Percentiles rank a stretch among this genome's conserved stretches.
Evolutionary conservation across 1,140 invertebrate species (phyloP).

Genomic region (Pygmarrhopalites habei): DNA sequence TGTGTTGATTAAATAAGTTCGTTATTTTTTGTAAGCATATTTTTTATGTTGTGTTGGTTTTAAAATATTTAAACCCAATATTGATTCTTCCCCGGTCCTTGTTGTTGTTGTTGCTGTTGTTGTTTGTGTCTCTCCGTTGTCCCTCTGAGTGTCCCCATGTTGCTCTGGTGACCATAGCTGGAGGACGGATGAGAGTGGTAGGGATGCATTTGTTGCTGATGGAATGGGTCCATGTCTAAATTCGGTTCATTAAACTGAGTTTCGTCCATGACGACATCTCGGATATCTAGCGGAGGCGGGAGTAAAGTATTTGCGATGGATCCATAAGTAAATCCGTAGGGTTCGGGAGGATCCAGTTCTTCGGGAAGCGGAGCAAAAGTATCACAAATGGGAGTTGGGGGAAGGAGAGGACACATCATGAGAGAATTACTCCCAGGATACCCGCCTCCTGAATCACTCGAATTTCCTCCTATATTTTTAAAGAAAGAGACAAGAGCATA

Average conservation of each 20-base stretch:
- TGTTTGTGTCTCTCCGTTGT: not conserved
- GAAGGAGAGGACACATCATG: slow-evolving; percentile 36
- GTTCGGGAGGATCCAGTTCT: slow-evolving; percentile 38
- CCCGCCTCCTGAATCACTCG: slow-evolving; percentile 24
- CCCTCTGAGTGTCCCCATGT: not conserved
- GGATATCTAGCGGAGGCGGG: slow-evolving; percentile 29
- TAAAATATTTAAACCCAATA: slow-evolving; percentile 38
- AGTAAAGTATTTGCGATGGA: slow-evolving; percentile 17
- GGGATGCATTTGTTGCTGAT: not conserved
- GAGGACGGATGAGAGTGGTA: not conserved
- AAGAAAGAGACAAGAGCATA: too few relatives aligned
- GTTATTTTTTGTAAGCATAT: too few relatives aligned
- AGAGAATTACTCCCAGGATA: slow-evolving; percentile 30
- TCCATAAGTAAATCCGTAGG: slow-evolving; percentile 37
- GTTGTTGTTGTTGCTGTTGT: slow-evolving; percentile 1
- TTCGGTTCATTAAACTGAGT: slow-evolving; percentile 2
- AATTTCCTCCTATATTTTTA: slow-evolving; percentile 5
- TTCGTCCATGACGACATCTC: not conserved
- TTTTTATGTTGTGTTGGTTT: too few relatives aligned
- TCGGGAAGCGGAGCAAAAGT: slow-evolving; percentile 36
- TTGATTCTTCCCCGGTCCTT: slow-evolving; percentile 35
- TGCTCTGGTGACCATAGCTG: not conserved
- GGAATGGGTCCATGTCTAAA: slow-evolving; percentile 10
- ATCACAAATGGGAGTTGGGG: slow-evolving; percentile 39
- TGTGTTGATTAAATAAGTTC: too few relatives aligned